Base-by-base conservation (phyloP, 2,888 invertebrate genomes). In the Coronaproctus castanopsis region DNA sequence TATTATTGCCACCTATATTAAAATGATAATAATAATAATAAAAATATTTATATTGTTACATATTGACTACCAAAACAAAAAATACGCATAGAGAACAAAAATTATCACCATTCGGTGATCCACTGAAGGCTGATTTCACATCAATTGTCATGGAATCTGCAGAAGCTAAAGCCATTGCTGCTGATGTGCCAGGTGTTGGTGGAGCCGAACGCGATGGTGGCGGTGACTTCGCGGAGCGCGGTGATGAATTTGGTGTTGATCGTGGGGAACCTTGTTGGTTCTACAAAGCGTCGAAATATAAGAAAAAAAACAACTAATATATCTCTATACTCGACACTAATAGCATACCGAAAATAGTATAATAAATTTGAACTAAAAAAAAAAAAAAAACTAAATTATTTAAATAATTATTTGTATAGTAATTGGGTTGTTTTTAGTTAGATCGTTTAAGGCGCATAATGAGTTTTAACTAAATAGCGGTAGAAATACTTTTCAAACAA, bases 171-270 rank as follows among this genome's bases (percentile, higher is more conserved):
- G 74, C 73, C 68, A 77, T 77, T 57, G 73, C 71, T 64, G 71
- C 71, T 62, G 70, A 69, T 57, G 71, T 68, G 22, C 76, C 75
- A 1, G 75, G 75, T 48, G 76, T 75, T 23, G 75, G 72, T 1
- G 76, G 75, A n/a, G 75, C 75, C 20, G 75, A 74, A 64, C 74
- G 70, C 24, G 81, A 81, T 65, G 82, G 74, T 0, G 88, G 87
- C 1, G 88, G 88, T 24, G 87, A 87, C 71, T 88, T 88, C 36
- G 86, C 85, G 65, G 87, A 87, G 24, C 87, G 78, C 20, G 88
- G 88, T 48, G 87, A 88, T 57, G 87, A 88, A 71, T 88, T 88
- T 1, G 87, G 88, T 1, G 88, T 88, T 19, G 88, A 88, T 52
- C 87, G 78, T 0, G 88, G 88, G 23, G 87, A 87, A 5, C 83